Evolutionary conservation across 2,888 invertebrate species (phyloP), one percentile per base, ranked within the genome.

Genomic region (Tenthredo notha): DNA sequence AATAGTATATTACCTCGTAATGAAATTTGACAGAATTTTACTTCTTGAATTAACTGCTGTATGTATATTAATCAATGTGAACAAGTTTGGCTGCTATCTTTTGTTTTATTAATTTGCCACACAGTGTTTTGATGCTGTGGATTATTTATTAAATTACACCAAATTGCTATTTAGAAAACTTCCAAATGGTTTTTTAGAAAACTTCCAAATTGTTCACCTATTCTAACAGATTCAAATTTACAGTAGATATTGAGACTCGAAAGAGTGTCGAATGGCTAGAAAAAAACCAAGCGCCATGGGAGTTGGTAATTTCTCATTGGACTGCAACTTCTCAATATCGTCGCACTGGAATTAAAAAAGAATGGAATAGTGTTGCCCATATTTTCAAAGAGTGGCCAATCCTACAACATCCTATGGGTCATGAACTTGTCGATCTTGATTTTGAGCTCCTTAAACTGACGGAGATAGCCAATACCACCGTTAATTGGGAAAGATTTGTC

Each of bases 281-380:
- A 50, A 65, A 83, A 67, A 67, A 83, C 18, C 67, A 83, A 67
- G 83, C 83, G 4, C 70, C 70, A 40, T 83, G 83, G 83, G 50
- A 70, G 50, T 83, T 83, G 70, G 83, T 83, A 10, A 83, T 47
- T n/a, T 25, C 18, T 70, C 83, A 83, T 83, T 83, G 83, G 83
- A 43, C 70, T 7, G 83, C 47, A 67, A 83, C 83, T 83, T 47
- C 50, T 67, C 83, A 70, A 29, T 83, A 67, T 83, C 83, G 65
- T 58, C 33, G 78, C 1, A 78, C 58, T 33, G 2, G 37, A 61
- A 78, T 78, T 37, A 4, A 78, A 18, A 15, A 58, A 58, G 78
- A 33, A 15, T 78, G 78, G 78, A 78, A 78, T 33, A 78, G 25
- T 6, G 78, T 78, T 33, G 21, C 78, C 58, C 58, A 78, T 78